These are phyloP conservation scores for Hemithea aestivaria DNA, from an alignment of 2,888 invertebrate genomes.

Conservation along the genomic window DNA sequence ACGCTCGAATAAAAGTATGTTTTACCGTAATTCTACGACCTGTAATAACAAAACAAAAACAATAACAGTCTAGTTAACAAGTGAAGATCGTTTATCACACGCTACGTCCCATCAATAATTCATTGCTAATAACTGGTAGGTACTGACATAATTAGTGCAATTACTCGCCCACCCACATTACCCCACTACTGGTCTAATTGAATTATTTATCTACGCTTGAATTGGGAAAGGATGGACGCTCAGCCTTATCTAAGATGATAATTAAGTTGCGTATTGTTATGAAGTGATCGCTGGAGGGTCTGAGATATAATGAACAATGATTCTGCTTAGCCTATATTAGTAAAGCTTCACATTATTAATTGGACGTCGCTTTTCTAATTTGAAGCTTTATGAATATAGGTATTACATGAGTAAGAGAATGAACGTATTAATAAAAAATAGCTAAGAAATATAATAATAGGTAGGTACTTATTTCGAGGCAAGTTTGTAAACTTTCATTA, in stretches of 20 bases:
- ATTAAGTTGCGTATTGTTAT: constrained; percentile 46
- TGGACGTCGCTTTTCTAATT: no score
- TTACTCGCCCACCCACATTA: constrained; percentile 71
- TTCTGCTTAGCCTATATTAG: no score
- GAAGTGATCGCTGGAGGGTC: constrained; percentile 55
- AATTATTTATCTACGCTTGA: constrained; percentile 66
- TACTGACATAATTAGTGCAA: constrained; percentile 74
- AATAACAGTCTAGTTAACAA: constrained; percentile 49
- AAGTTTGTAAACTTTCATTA: constrained; percentile 21
- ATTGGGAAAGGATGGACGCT: constrained; percentile 46
- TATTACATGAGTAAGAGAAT: no score
- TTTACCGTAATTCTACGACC: constrained; percentile 18
- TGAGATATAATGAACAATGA: no score
- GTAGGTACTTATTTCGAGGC: constrained; percentile 6
- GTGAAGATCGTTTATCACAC: constrained; percentile 58
- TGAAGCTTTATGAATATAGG: no score
- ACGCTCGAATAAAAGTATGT: no score
- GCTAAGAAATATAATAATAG: no score
- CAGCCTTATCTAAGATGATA: constrained; percentile 50
- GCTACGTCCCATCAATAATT: constrained; percentile 68
- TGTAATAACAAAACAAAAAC: no score
- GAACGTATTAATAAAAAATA: no score
- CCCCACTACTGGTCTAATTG: constrained; percentile 48
- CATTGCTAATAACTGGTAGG: constrained; percentile 67
- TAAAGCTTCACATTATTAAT: no score